Evolutionary conservation across 2,797 vertebrate genomes (phyloP), one percentile per base, ranked within the genome.

Genomic region (Corythornis leucogaster): DNA sequence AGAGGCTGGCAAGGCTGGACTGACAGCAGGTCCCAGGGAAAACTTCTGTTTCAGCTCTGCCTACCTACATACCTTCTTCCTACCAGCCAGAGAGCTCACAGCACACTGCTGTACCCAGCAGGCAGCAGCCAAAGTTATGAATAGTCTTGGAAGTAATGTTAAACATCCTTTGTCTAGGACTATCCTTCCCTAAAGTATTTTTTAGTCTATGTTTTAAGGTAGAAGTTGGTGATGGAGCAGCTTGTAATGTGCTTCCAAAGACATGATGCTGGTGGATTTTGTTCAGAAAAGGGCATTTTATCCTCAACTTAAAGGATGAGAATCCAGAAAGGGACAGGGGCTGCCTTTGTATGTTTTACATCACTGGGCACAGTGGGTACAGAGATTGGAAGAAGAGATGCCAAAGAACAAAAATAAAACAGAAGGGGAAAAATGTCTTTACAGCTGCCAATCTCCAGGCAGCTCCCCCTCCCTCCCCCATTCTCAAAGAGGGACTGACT

Each of bases 371-470:
- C 35, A 40, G n/a, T 3, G 18, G 24, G 51, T 22, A 67, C 57
- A 50, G 59, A 81, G 42, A 35, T 4, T 31, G 42, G 48, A 76
- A 89, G 54, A 80, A 71, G 51, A 90, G 33, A 77, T 48, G 35
- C 7, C 42, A 61, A 88, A 79, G 48, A 92, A 33, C 20, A 89
- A 91, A 91, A 71, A 28, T 46, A 35, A 81, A 89, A 58, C 62
- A 91, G 46, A 76, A 83, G 38, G 33, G 54, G 51, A 63, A 59
- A 59, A 62, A 81, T 0, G 7, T 53, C 74, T 87, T 91, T 71
- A 82, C 15, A 40, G 67, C 77, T 85, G 70, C 74, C 45, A 77
- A 84, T 61, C 43, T 79, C 59, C 45, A 50, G 55, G 80, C 20
- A 81, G 38, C 12, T 40, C 33, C 71, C 53, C 54, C 77, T 74